phyloP scores from a whole-genome alignment of 1,140 invertebrate species.

The Drosophila pruinosa region DNA sequence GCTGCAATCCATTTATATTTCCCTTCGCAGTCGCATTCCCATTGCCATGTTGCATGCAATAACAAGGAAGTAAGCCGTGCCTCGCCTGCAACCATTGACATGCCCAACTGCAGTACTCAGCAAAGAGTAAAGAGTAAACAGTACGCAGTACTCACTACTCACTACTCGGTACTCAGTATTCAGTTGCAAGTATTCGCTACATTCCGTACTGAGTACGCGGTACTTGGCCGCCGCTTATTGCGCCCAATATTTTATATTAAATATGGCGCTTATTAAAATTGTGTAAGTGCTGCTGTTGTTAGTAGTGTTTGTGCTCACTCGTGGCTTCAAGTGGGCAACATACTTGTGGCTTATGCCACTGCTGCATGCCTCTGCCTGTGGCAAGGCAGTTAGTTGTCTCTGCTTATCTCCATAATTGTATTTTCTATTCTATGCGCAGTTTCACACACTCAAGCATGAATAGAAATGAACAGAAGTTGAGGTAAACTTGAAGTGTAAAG shows the following conservation, averaged over 20 bases:
- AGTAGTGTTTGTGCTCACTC: background rate
- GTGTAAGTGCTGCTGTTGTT: background rate
- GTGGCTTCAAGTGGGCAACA: background rate
- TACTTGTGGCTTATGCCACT: background rate
- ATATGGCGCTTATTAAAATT: conserved; percentile 5
- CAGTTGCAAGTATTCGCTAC: background rate
- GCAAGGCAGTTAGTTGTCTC: background rate
- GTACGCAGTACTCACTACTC: background rate
- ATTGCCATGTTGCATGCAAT: conserved; percentile 67
- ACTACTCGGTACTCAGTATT: background rate
- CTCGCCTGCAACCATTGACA: conserved; percentile 11
- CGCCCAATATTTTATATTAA: conserved; percentile 20
- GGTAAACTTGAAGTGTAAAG: too few relatives aligned
- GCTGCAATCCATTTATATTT: conserved; percentile 53
- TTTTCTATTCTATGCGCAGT: background rate
- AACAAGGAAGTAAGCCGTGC: conserved; percentile 29
- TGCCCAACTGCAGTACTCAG: background rate
- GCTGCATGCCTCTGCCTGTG: background rate
- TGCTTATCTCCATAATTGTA: background rate
- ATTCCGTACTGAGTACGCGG: background rate
- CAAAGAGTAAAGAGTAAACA: background rate
- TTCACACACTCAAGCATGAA: background rate
- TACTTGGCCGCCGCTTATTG: conserved; percentile 9
- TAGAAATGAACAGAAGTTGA: background rate
- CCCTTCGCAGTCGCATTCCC: conserved; percentile 46